A percentile compares a stretch with the other conserved stretches of the same genome.
These are phyloP conservation scores for Drosophila kepulauana DNA, from an alignment of 1,140 invertebrate species.

Conservation along the genomic window DNA sequence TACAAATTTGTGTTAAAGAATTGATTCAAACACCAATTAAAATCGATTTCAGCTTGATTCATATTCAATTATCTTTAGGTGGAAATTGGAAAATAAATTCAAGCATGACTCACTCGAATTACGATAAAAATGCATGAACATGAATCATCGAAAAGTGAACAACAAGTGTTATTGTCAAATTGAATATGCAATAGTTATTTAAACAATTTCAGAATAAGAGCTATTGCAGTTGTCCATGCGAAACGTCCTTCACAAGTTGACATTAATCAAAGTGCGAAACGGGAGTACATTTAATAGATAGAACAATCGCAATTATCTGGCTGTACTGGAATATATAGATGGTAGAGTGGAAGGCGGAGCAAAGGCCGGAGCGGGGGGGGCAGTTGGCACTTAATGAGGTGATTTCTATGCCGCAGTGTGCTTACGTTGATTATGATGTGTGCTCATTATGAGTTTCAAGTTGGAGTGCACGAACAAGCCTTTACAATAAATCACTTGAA, in stretches of 20 bases:
- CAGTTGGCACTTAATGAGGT: constrained; percentile 28
- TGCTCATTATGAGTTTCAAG: constrained; percentile 73
- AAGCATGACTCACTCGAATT: background rate
- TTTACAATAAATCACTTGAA: constrained; percentile 83
- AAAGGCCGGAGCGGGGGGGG: background rate
- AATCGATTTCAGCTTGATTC: background rate
- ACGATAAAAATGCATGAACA: background rate
- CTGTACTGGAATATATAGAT: background rate
- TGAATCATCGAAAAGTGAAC: too few relatives aligned
- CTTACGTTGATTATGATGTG: constrained; percentile 47
- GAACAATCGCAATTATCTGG: constrained; percentile 19
- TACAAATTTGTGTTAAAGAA: background rate
- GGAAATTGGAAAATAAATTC: background rate
- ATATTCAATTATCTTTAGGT: background rate
- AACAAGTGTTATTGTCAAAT: too few relatives aligned
- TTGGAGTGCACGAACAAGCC: constrained; percentile 78
- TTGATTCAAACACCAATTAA: too few relatives aligned
- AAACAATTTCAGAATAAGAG: too few relatives aligned
- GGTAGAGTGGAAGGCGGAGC: background rate
- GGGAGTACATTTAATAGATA: constrained; percentile 5
- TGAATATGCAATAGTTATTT: background rate
- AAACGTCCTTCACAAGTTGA: constrained; percentile 8
- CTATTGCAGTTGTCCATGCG: background rate
- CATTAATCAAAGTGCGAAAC: background rate
- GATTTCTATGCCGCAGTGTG: constrained; percentile 48